These are phyloP conservation scores for Drosophila lacertosa DNA, from an alignment of 1,140 invertebrate genomes.

Conservation along the genomic window DNA sequence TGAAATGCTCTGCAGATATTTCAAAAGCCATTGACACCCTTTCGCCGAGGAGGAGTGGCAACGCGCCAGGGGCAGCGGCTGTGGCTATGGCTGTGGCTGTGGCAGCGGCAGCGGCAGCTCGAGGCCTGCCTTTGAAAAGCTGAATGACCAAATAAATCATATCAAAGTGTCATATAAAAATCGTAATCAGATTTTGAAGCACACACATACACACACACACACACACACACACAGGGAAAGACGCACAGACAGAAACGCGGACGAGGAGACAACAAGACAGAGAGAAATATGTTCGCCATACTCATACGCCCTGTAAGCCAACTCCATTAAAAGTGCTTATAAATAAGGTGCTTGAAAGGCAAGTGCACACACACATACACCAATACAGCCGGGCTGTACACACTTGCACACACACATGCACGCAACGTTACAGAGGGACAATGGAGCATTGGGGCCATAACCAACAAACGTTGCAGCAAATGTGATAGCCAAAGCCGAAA, in stretches of 20 bases:
- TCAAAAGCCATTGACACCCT: constrained; percentile 83
- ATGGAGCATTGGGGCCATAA: constrained; percentile 68
- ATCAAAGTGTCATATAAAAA: constrained; percentile 83
- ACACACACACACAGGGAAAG: constrained; percentile 23
- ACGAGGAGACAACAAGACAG: constrained; percentile 27
- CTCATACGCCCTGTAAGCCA: constrained; percentile 73
- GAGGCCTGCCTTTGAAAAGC: constrained; percentile 81
- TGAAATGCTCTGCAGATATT: constrained; percentile 80
- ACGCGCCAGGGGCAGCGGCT: constrained; percentile 32
- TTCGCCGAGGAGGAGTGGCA: constrained; percentile 56
- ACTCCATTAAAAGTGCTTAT: constrained; percentile 82
- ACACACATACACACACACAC: constrained; percentile 44
- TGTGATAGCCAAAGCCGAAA: constrained; percentile 24
- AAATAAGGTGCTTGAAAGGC: constrained; percentile 81
- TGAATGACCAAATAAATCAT: constrained; percentile 83
- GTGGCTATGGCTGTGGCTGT: constrained; percentile 11
- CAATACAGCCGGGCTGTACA: too few relatives aligned
- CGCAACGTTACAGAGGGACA: constrained; percentile 40
- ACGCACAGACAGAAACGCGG: constrained; percentile 14
- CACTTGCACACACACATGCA: constrained; percentile 17
- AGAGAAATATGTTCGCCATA: constrained; percentile 52
- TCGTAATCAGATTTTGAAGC: constrained; percentile 83
- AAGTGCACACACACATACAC: constrained; percentile 60
- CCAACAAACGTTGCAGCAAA: constrained; percentile 76
- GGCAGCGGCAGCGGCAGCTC: constrained; percentile 36